These are phyloP conservation scores for Polyergus mexicanus DNA, from an alignment of 1,140 invertebrate species.

Conservation along the genomic window DNA sequence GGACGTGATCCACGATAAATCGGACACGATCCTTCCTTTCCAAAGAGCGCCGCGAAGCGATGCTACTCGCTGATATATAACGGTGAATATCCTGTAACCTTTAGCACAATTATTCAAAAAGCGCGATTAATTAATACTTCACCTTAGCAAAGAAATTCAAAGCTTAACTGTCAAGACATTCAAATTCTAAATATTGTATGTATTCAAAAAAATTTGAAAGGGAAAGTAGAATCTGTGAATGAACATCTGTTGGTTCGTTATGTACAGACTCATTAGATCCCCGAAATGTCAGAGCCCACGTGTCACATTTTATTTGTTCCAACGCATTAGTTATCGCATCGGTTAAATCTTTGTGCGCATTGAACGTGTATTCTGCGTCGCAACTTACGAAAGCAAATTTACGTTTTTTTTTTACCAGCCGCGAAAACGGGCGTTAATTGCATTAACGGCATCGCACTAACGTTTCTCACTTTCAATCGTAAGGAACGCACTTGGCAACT, in stretches of 20 bases:
- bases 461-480: slow-evolving; percentile 62
- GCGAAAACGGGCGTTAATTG: slow-evolving; percentile 55
- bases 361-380: background rate
- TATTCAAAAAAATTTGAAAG: background rate
- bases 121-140: background rate
- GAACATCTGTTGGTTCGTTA: background rate
- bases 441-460: slow-evolving; percentile 46
- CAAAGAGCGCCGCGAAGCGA: slow-evolving; percentile 59
- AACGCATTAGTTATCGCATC: background rate
- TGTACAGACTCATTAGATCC: background rate
- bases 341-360: background rate
- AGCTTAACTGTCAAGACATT: background rate
- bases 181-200: background rate
- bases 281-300: background rate
- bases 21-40: slow-evolving; percentile 51
- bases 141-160: background rate
- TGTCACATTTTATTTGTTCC: background rate
- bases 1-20: slow-evolving; percentile 53
- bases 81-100: background rate
- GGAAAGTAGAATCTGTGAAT: background rate
- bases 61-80: slow-evolving; percentile 22
- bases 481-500: slow-evolving; percentile 10
- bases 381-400: slow-evolving; percentile 40
- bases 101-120: background rate
- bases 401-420: slow-evolving; percentile 15